Evolutionary conservation across 2,888 invertebrate genomes (phyloP), one percentile per base, ranked within the genome.

Genomic region (Stenichneumon culpator): DNA sequence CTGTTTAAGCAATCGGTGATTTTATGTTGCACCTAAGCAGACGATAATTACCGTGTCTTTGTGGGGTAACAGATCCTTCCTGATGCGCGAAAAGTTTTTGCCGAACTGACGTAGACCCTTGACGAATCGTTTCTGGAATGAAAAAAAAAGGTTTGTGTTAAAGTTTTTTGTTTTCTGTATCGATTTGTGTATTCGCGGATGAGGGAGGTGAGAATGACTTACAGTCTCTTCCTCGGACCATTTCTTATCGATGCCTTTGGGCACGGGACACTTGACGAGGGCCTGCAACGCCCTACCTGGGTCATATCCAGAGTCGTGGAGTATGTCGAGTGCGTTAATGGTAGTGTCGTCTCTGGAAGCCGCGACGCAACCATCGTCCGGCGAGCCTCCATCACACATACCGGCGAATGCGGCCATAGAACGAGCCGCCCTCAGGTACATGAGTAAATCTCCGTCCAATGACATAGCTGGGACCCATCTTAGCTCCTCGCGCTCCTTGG

Each of bases 351-450:
- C 99, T 94, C 99, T 96, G 92, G 98, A 98, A 91, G 99, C 99
- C 89, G 99, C 99, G 92, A 98, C 97, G 95, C 98, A 99, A 92
- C 99, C 99, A 95, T 99, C 99, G 94, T 99, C 99, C 78, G 99
- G 97, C 89, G 98, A 98, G 83, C 99, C 99, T 87, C 99, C 99
- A 95, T 99, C 99, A 96, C 99, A 99, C 98, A 99, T 99, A 91
- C 99, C 98, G 88, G 99, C 99, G 95, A 99, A 99, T 84, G 99
- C 99, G 93, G 99, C 99, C 97, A 99, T 99, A 86, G 99, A 99
- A 92, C 99, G 97, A 89, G 99, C 99, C 90, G 99, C 99, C 92
- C 99, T 96, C 94, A 99, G 96, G 95, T 98, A 99, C 99, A 99
- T 99, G 93, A 99, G 96, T 94, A 99, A 96, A 95, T 99, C 99